Evolutionary conservation across 2,113 vertebrate species (phyloP).

Genomic region (Callorhinus ursinus): DNA sequence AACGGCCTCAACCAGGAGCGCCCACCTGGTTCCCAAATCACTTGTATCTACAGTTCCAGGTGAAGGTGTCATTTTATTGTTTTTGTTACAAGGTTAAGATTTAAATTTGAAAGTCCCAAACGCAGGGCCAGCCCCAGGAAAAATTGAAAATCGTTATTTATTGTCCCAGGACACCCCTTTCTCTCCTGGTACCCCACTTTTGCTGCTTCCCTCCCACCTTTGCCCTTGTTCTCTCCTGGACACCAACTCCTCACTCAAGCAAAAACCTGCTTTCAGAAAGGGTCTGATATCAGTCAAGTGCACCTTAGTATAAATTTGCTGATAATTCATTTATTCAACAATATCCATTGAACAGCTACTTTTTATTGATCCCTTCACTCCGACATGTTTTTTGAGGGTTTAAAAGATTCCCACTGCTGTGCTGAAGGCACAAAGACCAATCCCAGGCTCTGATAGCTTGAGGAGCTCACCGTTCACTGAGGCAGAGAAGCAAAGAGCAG

Average conservation of each 20-base stretch:
- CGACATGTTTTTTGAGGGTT: not conserved
- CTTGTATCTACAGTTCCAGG: not conserved
- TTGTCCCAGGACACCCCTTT: not conserved
- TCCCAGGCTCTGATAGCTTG: not conserved
- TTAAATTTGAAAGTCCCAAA: not conserved
- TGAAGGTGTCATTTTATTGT: not conserved
- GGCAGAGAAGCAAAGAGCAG: not conserved
- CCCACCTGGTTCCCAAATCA: not conserved
- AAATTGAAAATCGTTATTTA: not conserved
- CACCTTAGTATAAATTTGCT: no score
- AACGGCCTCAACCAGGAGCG: not conserved
- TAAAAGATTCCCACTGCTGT: not conserved
- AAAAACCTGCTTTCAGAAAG: not conserved
- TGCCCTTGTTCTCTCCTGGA: no score
- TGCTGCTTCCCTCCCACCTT: rapidly evolving
- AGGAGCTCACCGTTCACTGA: not conserved
- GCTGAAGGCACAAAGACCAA: not conserved
- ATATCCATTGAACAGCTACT: rapidly evolving
- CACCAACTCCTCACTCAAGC: not conserved
- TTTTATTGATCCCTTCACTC: not conserved
- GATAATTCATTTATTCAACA: not conserved
- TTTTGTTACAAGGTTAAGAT: not conserved
- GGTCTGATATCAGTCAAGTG: not conserved
- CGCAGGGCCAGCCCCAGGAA: not conserved
- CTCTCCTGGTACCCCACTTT: rapidly evolving